phyloP scores from a whole-genome alignment of 2,797 vertebrate genomes.

The Botia almorhae region DNA sequence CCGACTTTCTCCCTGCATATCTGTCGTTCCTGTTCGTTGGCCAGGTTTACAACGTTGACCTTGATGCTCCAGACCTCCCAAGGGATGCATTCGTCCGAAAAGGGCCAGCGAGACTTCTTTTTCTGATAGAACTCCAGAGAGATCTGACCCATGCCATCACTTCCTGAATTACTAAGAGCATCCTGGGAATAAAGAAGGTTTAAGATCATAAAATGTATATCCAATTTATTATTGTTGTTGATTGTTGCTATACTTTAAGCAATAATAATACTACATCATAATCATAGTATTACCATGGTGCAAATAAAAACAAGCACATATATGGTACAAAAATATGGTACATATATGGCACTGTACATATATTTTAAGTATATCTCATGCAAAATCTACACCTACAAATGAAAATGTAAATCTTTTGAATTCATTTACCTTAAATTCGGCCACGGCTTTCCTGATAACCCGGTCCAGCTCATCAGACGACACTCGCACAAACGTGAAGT shows the following conservation, averaged over 20 bases:
- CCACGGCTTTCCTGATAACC: slow-evolving; percentile 88
- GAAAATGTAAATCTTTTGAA: no score
- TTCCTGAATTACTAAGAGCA: slow-evolving; percentile 86
- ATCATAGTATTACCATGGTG: no score
- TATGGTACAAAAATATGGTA: no score
- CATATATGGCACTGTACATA: no score
- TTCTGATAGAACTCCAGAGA: slow-evolving; percentile 99
- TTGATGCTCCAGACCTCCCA: slow-evolving; percentile 99
- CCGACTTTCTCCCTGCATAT: slow-evolving; percentile 98
- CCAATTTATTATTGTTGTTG: no score
- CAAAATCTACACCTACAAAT: no score
- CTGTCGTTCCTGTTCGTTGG: slow-evolving; percentile 96
- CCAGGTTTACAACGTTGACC: slow-evolving; percentile 95
- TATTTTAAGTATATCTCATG: no score
- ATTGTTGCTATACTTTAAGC: no score
- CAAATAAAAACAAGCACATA: no score
- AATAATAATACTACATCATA: no score
- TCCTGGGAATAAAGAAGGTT: slow-evolving; percentile 77
- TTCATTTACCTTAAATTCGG: slow-evolving; percentile 89
- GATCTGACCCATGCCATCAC: slow-evolving; percentile 94
- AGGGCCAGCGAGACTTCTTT: slow-evolving; percentile 98
- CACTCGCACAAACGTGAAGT: slow-evolving; percentile 91
- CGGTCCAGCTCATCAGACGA: slow-evolving; percentile 95
- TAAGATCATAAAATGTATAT: background rate
- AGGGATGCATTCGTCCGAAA: slow-evolving; percentile 96